Evolutionary conservation across 2,888 invertebrate species (phyloP).

Genomic region (Spilarctia lutea): DNA sequence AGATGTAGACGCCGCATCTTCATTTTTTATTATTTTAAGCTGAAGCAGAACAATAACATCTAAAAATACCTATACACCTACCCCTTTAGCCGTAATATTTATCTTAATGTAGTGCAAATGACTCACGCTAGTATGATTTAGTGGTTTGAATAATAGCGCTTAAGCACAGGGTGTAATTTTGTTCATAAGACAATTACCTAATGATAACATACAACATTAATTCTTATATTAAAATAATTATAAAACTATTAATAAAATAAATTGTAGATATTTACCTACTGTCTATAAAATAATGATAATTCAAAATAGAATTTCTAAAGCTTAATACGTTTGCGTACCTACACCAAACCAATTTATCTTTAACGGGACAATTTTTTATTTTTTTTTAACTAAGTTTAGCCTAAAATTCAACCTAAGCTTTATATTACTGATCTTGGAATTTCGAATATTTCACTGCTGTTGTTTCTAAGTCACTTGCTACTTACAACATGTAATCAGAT

Average conservation of each 20-base stretch:
- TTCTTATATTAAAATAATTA: slow-evolving; percentile 41
- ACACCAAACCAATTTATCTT: slow-evolving; percentile 35
- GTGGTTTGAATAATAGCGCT: slow-evolving; percentile 64
- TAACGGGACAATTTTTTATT: slow-evolving; percentile 21
- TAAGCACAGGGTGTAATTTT: slow-evolving; percentile 70
- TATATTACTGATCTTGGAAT: not conserved
- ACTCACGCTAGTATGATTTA: slow-evolving; percentile 56
- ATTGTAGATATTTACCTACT: slow-evolving; percentile 49
- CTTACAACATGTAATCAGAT: not conserved
- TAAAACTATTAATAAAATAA: slow-evolving; percentile 46
- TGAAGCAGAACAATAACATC: slow-evolving; percentile 5
- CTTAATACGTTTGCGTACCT: slow-evolving; percentile 47
- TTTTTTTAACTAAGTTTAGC: slow-evolving; percentile 9
- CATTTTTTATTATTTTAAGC: slow-evolving; percentile 9
- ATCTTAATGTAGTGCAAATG: slow-evolving; percentile 29
- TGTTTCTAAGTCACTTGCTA: slow-evolving; percentile 1
- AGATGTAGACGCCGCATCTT: not conserved
- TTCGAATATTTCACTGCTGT: not conserved
- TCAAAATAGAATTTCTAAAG: slow-evolving; percentile 46
- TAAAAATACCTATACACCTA: slow-evolving; percentile 6
- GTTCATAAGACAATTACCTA: slow-evolving; percentile 58
- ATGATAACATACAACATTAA: slow-evolving; percentile 49
- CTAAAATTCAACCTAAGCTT: not conserved
- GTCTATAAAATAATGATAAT: slow-evolving; percentile 44
- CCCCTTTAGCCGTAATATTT: slow-evolving; percentile 24